Percentiles rank a stretch among this genome's conserved stretches.
phyloP scores from a whole-genome alignment of 2,797 vertebrate species.

The Meriones psammophilus region DNA sequence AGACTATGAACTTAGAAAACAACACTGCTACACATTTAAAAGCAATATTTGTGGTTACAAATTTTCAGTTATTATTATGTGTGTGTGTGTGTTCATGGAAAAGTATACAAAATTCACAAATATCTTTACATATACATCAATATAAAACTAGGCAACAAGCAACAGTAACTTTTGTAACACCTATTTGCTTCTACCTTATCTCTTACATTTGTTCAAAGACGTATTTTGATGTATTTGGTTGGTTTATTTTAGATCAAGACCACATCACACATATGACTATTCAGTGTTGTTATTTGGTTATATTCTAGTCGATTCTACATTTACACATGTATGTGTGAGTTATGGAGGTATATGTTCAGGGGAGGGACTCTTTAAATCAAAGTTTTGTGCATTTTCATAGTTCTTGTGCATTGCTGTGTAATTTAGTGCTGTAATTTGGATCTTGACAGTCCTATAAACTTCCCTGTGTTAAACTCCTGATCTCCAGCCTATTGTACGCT shows the following conservation, averaged over 20 bases:
- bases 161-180: neutral
- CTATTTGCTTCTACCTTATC: neutral
- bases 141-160: neutral
- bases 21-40: conserved; percentile 61
- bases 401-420: neutral
- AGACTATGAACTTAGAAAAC: conserved; percentile 59
- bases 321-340: neutral
- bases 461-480: neutral
- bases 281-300: neutral
- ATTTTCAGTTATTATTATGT: neutral
- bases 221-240: neutral
- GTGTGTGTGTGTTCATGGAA: neutral
- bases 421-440: neutral
- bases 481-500: too few species aligned
- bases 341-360: neutral
- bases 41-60: neutral
- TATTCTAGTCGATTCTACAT: neutral
- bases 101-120: neutral
- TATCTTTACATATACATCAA: neutral
- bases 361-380: neutral
- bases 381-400: neutral
- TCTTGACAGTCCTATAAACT: neutral
- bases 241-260: neutral
- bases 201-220: neutral
- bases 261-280: too few species aligned